These are phyloP conservation scores for Sebastes oblongus DNA, from an alignment of 2,797 vertebrate species.

Conservation along the genomic window DNA sequence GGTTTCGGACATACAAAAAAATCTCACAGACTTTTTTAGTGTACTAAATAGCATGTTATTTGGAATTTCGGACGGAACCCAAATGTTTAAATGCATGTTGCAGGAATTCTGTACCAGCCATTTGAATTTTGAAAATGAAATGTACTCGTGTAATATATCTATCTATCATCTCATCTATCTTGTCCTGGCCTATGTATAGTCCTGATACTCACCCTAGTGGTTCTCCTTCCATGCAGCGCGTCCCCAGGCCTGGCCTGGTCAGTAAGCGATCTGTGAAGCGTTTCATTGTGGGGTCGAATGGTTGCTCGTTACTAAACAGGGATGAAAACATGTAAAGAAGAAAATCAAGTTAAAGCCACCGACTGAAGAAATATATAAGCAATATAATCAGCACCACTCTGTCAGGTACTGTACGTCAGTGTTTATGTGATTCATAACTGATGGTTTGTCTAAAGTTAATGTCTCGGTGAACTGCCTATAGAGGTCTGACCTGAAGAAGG, in stretches of 20 bases:
- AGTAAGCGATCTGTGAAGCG: slow-evolving; percentile 85
- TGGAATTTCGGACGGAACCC: no score
- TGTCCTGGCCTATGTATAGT: neutral
- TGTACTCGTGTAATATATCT: neutral
- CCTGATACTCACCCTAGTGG: slow-evolving; percentile 84
- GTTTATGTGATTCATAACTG: neutral
- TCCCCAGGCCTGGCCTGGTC: slow-evolving; percentile 90
- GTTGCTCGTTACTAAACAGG: slow-evolving; percentile 87
- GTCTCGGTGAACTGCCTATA: neutral
- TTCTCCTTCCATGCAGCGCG: slow-evolving; percentile 90
- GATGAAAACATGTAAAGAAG: neutral
- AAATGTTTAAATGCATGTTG: neutral
- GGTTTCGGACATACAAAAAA: no score
- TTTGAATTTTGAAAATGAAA: neutral
- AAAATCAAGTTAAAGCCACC: neutral
- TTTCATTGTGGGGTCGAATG: slow-evolving; percentile 82
- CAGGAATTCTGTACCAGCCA: neutral
- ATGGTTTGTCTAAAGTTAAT: neutral
- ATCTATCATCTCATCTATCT: neutral
- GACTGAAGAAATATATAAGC: neutral
- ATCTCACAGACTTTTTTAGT: no score
- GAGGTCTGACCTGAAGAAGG: slow-evolving; percentile 89
- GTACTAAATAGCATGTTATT: no score
- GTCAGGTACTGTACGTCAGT: neutral
- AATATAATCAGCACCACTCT: neutral